Evolutionary conservation across 2,113 vertebrate species (phyloP).

Genomic region (Serilophus lunatus): DNA sequence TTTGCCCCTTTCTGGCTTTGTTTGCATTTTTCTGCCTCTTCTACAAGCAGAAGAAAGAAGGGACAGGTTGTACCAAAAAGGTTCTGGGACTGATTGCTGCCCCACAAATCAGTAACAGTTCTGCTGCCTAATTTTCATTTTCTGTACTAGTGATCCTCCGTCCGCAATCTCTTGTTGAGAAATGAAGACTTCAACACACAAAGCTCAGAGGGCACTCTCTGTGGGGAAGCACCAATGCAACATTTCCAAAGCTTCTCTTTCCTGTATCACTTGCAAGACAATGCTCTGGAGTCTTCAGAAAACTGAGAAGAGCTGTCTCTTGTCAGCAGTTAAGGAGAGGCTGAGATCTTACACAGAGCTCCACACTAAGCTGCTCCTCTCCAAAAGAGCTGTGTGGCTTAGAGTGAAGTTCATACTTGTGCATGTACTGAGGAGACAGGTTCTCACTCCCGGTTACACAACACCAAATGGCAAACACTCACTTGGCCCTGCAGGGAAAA

Average conservation of each 20-base stretch:
- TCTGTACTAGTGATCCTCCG: background rate
- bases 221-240: background rate
- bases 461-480: background rate
- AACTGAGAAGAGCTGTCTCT: accelerated
- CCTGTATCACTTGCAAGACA: background rate
- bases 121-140: background rate
- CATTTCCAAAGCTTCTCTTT: background rate
- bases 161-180: background rate
- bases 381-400: accelerated
- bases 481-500: background rate
- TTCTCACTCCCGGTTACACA: background rate
- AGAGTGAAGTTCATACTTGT: background rate
- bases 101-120: background rate
- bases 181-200: background rate
- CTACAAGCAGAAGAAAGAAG: background rate
- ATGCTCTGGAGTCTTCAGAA: background rate
- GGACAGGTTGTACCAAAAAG: background rate
- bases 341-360: background rate
- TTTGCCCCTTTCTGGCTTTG: background rate
- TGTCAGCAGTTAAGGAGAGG: background rate
- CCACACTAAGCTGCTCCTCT: background rate
- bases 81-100: background rate
- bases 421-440: background rate
- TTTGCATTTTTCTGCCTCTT: background rate
- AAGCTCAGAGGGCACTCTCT: background rate